phyloP scores from a whole-genome alignment of 35 echinoderm and acorn worm genomes.

The Hemicentrotus pulcherrimus region DNA sequence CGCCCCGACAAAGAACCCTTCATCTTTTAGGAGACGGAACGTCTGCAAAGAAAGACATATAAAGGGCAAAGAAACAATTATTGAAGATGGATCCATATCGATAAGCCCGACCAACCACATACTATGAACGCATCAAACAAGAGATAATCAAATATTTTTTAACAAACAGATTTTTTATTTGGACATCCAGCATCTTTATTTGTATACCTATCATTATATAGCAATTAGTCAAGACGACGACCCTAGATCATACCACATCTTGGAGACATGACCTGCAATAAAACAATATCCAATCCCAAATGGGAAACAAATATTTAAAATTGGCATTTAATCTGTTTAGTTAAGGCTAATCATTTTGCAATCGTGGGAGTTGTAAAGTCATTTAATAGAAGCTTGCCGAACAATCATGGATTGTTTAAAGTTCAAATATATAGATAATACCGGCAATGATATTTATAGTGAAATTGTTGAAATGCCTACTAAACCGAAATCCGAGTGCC shows the following conservation, averaged over 20 bases:
- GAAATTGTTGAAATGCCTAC: neutral
- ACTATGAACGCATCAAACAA: neutral
- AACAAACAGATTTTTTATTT: neutral
- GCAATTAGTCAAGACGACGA: neutral
- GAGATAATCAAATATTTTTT: neutral
- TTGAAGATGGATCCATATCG: neutral
- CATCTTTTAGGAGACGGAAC: slow-evolving; percentile 87
- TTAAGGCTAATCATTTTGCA: slow-evolving; percentile 4
- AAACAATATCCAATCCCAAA: neutral
- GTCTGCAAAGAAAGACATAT: slow-evolving; percentile 59
- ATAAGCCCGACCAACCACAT: neutral
- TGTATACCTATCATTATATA: neutral
- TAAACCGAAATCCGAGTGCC: neutral
- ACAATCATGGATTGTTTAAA: neutral
- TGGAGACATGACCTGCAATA: neutral
- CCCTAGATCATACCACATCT: neutral
- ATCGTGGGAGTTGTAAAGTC: neutral
- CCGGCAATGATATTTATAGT: neutral
- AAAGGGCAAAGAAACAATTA: neutral
- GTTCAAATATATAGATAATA: neutral
- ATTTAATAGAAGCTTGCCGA: neutral
- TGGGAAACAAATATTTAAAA: neutral
- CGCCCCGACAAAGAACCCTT: slow-evolving; percentile 95
- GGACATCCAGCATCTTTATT: neutral
- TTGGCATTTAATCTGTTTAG: neutral